Conservation (phyloP, 1,140 invertebrate genomes). For the Achatina immaculata region DNA sequence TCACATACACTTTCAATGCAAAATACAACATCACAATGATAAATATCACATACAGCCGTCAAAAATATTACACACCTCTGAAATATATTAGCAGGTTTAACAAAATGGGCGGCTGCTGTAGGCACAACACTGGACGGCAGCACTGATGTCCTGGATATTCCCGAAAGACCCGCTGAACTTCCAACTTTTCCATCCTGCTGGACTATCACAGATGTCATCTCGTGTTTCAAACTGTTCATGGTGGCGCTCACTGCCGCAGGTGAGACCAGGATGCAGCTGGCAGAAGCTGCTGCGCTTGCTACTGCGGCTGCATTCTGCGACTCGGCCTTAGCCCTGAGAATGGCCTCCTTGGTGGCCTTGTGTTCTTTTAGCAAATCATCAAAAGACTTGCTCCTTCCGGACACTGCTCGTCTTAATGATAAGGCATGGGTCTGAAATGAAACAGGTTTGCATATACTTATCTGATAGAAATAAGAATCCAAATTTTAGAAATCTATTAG, state of each 20-base stretch:
- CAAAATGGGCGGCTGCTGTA: constrained; percentile 20
- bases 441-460: neutral
- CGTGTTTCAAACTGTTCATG: constrained; percentile 8
- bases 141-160: neutral
- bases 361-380: constrained; percentile 85
- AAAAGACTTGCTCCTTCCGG: constrained; percentile 82
- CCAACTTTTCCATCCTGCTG: constrained; percentile 2
- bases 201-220: neutral
- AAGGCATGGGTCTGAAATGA: constrained; percentile 79
- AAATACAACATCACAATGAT: neutral
- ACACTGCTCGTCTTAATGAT: constrained; percentile 80
- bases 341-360: constrained; percentile 74
- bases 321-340: constrained; percentile 61
- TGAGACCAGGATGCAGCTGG: constrained; percentile 22
- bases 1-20: too few relatives aligned
- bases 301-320: constrained; percentile 48
- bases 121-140: neutral
- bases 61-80: constrained; percentile 24
- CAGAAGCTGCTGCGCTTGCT: constrained; percentile 25
- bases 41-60: too few relatives aligned
- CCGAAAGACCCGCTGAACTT: neutral
- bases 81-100: constrained; percentile 25
- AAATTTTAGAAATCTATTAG: too few relatives aligned
- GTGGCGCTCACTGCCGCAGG: constrained; percentile 10
- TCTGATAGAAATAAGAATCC: constrained; percentile 43